Evolutionary conservation across 1,140 invertebrate species (phyloP).

Genomic region (Drosophila parvula): DNA sequence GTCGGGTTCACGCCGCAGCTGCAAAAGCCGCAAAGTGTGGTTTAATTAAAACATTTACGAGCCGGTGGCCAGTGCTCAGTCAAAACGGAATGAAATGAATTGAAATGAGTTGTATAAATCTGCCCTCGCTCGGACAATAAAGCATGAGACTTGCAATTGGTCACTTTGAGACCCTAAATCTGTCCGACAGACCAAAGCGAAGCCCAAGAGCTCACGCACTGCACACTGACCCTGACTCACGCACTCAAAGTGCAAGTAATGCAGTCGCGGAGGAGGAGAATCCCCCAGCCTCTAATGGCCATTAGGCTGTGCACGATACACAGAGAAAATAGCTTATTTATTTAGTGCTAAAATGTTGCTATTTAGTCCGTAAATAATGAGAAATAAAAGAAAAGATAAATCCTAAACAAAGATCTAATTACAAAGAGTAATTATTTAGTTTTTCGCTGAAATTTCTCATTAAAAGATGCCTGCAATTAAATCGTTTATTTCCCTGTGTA

Average conservation of each 20-base stretch:
- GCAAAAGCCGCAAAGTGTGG: constrained; percentile 25
- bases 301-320: constrained; percentile 22
- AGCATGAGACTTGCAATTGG: constrained; percentile 57
- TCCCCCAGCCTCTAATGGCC: constrained; percentile 19
- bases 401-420: not conserved
- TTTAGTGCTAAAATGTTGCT: not conserved
- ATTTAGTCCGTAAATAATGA: constrained; percentile 6
- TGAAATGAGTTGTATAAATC: constrained; percentile 32
- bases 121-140: constrained; percentile 51
- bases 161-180: constrained; percentile 9
- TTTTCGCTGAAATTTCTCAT: not conserved
- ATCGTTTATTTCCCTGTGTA: constrained; percentile 8
- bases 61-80: constrained; percentile 13
- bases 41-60: constrained; percentile 58
- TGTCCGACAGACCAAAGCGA: too few species aligned
- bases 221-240: constrained; percentile 50
- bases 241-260: constrained; percentile 72
- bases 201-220: constrained; percentile 25
- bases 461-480: not conserved
- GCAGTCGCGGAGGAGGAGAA: constrained; percentile 43
- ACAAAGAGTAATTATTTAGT: not conserved
- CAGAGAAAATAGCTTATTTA: constrained; percentile 7
- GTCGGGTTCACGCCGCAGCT: constrained; percentile 9
- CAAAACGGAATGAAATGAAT: constrained; percentile 7
- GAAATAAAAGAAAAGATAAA: not conserved